A percentile compares a stretch with the other conserved stretches of the same genome.
These are phyloP conservation scores for Pangasius mekongensis DNA, from an alignment of 2,797 vertebrate species.

Conservation along the genomic window DNA sequence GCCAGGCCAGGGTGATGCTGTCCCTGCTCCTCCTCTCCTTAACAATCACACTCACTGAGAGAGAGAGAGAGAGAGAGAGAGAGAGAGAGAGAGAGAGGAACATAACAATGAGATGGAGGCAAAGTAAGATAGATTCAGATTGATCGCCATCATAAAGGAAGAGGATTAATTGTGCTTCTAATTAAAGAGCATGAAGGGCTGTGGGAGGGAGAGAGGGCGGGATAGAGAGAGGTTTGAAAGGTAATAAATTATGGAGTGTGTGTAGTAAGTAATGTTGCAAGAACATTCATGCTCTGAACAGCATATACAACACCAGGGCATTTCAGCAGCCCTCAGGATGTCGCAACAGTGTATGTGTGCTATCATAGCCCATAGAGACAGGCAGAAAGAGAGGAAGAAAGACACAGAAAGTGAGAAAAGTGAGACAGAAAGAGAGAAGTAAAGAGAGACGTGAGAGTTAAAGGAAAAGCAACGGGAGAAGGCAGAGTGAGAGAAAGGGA, in stretches of 20 bases:
- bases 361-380: neutral
- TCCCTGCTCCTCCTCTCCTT: constrained; percentile 84
- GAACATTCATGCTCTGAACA: constrained; percentile 26
- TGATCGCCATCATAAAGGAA: constrained; percentile 51
- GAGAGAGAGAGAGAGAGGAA: neutral
- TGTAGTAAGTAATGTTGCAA: constrained; percentile 51
- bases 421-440: constrained; percentile 50
- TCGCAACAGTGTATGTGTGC: neutral
- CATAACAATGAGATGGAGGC: constrained; percentile 19
- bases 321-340: constrained; percentile 17
- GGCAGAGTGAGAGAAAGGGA: constrained; percentile 41
- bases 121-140: constrained; percentile 48
- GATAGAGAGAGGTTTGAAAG: constrained; percentile 35
- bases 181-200: constrained; percentile 56
- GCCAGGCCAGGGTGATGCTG: constrained; percentile 85
- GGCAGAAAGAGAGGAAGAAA: constrained; percentile 31
- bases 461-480: neutral
- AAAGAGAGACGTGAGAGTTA: neutral
- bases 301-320: constrained; percentile 12
- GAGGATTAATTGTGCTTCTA: constrained; percentile 57
- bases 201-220: constrained; percentile 9
- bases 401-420: constrained; percentile 44
- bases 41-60: constrained; percentile 77
- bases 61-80: constrained; percentile 15
- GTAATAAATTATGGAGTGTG: constrained; percentile 55